A percentile compares a stretch with the other conserved stretches of the same genome.
Conservation (phyloP, 2,888 invertebrate species). For the Lycocerus yunnanus region DNA sequence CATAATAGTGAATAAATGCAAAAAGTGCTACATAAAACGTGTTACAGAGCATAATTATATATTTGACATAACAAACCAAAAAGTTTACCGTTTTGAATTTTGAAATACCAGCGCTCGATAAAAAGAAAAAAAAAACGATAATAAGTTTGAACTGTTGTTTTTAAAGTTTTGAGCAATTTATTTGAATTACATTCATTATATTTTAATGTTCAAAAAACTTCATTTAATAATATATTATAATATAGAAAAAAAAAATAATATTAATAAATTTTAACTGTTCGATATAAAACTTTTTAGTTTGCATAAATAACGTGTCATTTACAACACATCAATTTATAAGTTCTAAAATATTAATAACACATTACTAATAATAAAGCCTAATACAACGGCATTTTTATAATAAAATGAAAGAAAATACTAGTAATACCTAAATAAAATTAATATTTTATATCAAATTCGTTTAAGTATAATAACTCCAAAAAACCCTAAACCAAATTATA, state of each 20-base stretch:
- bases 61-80: background rate
- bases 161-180: background rate
- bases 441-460: background rate
- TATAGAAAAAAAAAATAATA: too few relatives aligned
- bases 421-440: background rate
- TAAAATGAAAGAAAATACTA: background rate
- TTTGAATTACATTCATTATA: background rate
- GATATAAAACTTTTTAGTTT: background rate
- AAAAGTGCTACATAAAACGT: constrained; percentile 1
- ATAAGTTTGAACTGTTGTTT: too few relatives aligned
- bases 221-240: background rate
- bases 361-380: background rate
- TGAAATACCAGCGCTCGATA: background rate
- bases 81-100: background rate
- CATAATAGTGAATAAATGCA: constrained; percentile 33
- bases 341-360: background rate
- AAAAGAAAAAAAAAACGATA: too few relatives aligned
- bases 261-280: background rate
- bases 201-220: background rate
- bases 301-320: background rate
- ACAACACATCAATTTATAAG: background rate
- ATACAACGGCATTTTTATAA: background rate
- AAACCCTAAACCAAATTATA: background rate
- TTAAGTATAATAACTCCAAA: background rate
- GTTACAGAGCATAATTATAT: constrained; percentile 1